Conservation (phyloP, 2,797 vertebrate genomes). For the Trichosurus vulpecula region DNA sequence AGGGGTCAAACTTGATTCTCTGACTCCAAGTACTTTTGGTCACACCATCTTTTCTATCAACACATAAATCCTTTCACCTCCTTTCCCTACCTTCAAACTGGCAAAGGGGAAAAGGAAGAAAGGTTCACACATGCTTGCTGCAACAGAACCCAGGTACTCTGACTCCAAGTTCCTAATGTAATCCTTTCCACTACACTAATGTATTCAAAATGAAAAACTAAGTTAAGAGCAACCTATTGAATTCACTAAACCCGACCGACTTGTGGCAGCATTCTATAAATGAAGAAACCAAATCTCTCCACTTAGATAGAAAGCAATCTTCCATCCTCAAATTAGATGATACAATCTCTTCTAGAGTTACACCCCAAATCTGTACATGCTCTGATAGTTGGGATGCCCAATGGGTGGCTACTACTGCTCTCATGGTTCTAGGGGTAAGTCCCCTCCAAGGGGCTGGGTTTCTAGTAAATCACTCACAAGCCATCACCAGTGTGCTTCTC, state of each 20-base stretch:
- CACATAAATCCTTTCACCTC: neutral
- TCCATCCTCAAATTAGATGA: neutral
- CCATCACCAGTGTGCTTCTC: neutral
- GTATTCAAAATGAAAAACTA: neutral
- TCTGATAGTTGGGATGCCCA: neutral
- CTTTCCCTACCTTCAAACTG: neutral
- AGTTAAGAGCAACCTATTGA: neutral
- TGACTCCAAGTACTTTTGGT: neutral
- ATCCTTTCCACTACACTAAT: neutral
- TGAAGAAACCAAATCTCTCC: neutral
- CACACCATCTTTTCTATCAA: neutral
- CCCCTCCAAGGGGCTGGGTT: neutral
- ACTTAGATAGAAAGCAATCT: neutral
- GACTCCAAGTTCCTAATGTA: neutral
- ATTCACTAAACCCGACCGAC: neutral
- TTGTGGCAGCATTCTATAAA: constrained; percentile 3
- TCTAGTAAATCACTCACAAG: neutral
- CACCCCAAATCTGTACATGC: neutral
- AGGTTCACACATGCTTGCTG: neutral
- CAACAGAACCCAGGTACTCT: neutral
- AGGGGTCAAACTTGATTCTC: neutral
- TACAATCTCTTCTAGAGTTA: neutral
- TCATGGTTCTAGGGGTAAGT: neutral
- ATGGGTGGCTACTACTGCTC: neutral
- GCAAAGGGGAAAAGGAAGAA: neutral